These are phyloP conservation scores for Aphelinus atriplicis DNA, from an alignment of 1,140 invertebrate species.

Conservation along the genomic window DNA sequence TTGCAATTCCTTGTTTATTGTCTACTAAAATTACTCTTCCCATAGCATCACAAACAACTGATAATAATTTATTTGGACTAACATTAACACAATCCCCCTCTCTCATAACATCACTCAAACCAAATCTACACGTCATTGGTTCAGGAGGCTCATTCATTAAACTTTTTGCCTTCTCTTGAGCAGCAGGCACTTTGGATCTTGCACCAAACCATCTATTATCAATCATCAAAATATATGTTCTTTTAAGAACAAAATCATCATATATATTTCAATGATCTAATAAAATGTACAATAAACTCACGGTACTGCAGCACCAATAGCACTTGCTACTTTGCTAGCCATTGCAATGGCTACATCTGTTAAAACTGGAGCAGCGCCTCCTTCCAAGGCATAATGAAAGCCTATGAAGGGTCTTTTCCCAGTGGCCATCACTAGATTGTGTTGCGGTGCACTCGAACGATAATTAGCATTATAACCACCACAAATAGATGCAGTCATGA, in stretches of 20 bases:
- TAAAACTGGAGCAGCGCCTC: conserved; percentile 76
- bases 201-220: conserved; percentile 65
- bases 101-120: conserved; percentile 84
- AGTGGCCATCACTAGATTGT: conserved; percentile 80
- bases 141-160: conserved; percentile 70
- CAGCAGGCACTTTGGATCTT: conserved; percentile 59
- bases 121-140: conserved; percentile 77
- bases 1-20: conserved; percentile 78
- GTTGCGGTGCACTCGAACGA: conserved; percentile 78
- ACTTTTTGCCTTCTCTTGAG: conserved; percentile 56
- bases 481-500: conserved; percentile 81
- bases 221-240: no score
- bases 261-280: no score
- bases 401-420: conserved; percentile 86
- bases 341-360: conserved; percentile 90
- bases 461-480: conserved; percentile 81
- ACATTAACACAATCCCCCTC: conserved; percentile 77
- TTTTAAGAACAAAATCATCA: no score
- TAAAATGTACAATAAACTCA: conserved; percentile 65
- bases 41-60: conserved; percentile 84
- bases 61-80: conserved; percentile 83
- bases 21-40: conserved; percentile 89
- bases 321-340: conserved; percentile 86
- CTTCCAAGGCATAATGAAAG: conserved; percentile 91
- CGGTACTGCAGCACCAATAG: conserved; percentile 79